phyloP scores from a whole-genome alignment of 2,797 vertebrate species.

The Botia almorhae region DNA sequence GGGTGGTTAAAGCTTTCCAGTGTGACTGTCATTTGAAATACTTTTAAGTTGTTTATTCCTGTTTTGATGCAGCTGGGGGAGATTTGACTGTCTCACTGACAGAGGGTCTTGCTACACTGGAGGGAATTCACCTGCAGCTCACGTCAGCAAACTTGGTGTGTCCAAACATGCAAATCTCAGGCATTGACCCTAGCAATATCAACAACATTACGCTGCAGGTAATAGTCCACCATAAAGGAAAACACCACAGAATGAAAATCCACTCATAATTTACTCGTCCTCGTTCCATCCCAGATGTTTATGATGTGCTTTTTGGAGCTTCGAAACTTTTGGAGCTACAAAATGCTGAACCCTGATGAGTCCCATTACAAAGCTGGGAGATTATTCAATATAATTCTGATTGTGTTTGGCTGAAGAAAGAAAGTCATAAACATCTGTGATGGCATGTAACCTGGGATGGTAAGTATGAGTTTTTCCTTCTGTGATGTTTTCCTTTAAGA shows the following conservation, averaged over 20 bases:
- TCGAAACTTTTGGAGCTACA: no score
- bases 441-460: no score
- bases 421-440: no score
- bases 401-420: no score
- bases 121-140: constrained; percentile 95
- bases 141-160: constrained; percentile 90
- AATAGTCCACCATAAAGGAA: background rate
- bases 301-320: no score
- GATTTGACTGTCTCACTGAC: constrained; percentile 96
- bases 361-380: no score
- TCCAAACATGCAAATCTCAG: constrained; percentile 96
- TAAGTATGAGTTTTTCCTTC: no score
- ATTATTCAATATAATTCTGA: no score
- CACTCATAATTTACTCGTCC: no score
- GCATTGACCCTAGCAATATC: constrained; percentile 91
- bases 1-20: background rate
- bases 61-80: constrained; percentile 80
- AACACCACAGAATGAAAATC: no score
- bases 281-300: no score
- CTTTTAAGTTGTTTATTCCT: constrained; percentile 17
- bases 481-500: background rate
- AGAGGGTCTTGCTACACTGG: constrained; percentile 92
- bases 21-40: background rate
- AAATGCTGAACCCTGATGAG: no score
- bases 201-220: constrained; percentile 99